Evolutionary conservation across 2,888 invertebrate species (phyloP), one percentile per base, ranked within the genome.

Genomic region (Diarsia rubi): DNA sequence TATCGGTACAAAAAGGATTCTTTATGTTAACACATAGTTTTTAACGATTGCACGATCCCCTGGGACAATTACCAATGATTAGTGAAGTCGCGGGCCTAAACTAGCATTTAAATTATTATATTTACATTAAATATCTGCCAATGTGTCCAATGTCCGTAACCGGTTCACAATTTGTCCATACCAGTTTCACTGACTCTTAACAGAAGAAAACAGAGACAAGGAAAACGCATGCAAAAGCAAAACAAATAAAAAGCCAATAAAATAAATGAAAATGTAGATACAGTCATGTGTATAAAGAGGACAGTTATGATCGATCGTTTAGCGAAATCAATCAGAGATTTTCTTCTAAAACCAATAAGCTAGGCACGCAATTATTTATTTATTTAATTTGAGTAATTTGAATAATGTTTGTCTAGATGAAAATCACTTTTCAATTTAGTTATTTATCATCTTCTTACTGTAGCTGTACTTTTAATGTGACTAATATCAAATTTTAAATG

Each of bases 171-270:
- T 37, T n/a, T 42, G 62, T 62, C n/a, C 42, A n/a, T 62, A 42
- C 14, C 21, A 62, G 14, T 42, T 42, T 62, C 0, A 62, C 1
- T 27, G 19, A 59, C 19, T 19, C 19, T 19, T 59, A 19, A 67
- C 8, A 27, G 68, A 75, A 78, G 49, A 45, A 52, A 73, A 49
- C 9, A 44, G 57, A 64, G 73, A 70, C 37, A 62, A 27, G 24
- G 2, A 76, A 63, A 62, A 69, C 9, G 12, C 76, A 82, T 79
- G 79, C 79, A 69, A 57, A 66, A 67, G 27, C 69, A 59, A 67
- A 72, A 73, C 14, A 31, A 75, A 68, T 31, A 0, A 57, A 37
- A 12, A 3, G n/a, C n/a, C 24, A 42, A 70, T 65, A 12, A 63
- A 77, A 59, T n/a, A 68, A 31, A 6, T 37, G 2, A 47, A 42